Evolutionary conservation across 2,888 invertebrate species (phyloP).

Genomic region (Limnephilus lunatus): DNA sequence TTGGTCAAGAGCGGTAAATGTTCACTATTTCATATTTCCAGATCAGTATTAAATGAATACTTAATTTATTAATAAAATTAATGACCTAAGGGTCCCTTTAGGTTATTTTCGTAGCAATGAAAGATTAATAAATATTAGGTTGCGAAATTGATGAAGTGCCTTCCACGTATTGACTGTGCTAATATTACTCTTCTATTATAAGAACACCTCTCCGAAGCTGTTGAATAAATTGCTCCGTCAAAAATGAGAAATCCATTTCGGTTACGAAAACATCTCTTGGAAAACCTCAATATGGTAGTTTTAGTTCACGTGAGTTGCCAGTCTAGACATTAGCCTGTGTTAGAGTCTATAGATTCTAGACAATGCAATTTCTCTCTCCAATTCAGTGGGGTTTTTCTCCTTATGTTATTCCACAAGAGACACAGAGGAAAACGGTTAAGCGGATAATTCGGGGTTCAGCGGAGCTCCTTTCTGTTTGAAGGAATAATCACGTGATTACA

Average conservation of each 20-base stretch:
- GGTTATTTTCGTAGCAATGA: neutral
- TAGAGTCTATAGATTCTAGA: neutral
- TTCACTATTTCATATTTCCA: too few relatives aligned
- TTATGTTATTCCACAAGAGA: neutral
- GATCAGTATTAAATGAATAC: too few relatives aligned
- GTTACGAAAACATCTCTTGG: neutral
- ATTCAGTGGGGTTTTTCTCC: neutral
- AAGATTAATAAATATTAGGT: neutral
- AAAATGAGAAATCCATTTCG: slow-evolving; percentile 1
- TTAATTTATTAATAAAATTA: neutral
- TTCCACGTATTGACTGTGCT: neutral
- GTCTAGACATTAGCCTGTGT: neutral
- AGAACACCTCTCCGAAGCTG: neutral
- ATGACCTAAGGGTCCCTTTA: neutral
- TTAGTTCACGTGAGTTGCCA: neutral
- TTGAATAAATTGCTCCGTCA: slow-evolving; percentile 11
- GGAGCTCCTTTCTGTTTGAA: neutral
- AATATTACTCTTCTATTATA: neutral
- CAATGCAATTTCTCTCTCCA: slow-evolving; percentile 16
- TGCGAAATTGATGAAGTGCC: neutral
- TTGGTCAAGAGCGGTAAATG: too few relatives aligned
- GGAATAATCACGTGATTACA: neutral
- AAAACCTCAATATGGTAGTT: slow-evolving; percentile 18
- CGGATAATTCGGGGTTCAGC: neutral
- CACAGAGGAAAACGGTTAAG: neutral